Base-by-base conservation (phyloP, 2,113 vertebrate genomes). In the Gambusia affinis region DNA sequence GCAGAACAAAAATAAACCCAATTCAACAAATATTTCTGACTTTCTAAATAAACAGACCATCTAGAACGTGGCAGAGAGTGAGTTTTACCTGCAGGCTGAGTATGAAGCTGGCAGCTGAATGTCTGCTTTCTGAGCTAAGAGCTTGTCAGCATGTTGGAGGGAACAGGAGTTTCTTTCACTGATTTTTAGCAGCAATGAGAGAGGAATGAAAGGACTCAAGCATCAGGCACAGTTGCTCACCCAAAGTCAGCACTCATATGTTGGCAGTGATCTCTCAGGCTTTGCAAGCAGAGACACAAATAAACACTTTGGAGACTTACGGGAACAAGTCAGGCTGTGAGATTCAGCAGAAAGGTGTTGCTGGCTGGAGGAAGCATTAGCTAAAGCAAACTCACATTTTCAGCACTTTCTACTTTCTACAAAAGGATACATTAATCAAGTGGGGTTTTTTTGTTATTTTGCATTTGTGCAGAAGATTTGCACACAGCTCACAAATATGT, bases 151-250 rank as follows among this genome's bases (percentile, higher is more conserved):
- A 74, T 39, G 81, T 74, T 29, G 78, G 78, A 61, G 10, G 62
- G 73, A 87, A 92, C 87, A 91, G 67, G n/a, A 78, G 69, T 73
- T 79, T 81, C 87, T 84, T 91, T 92, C 89, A 91, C 47, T 19
- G 29, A 24, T 28, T 70, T 68, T 69, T 28, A 61, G 35, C 28
- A 64, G 22, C 5, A 67, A 47, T 63, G 66, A 69, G 29, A 73
- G 57, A 80, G 54, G 70, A 71, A 87, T 86, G 82, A 89, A 86
- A 73, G 61, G 60, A 76, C 4, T 65, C 81, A 77, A 76, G 39
- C 86, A 78, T 77, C 65, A 57, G 64, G 61, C 39, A 0, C 8
- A 17, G 37, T n/a, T 0, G 12, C 22, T 64, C 60, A 30, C 47
- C 61, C 65, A 68, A 70, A 63, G 39, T 69, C 17, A 67, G 33